A percentile compares a stretch with the other conserved stretches of the same genome.
Conservation (phyloP, 2,797 vertebrate species). For the Onychomys leucogaster region DNA sequence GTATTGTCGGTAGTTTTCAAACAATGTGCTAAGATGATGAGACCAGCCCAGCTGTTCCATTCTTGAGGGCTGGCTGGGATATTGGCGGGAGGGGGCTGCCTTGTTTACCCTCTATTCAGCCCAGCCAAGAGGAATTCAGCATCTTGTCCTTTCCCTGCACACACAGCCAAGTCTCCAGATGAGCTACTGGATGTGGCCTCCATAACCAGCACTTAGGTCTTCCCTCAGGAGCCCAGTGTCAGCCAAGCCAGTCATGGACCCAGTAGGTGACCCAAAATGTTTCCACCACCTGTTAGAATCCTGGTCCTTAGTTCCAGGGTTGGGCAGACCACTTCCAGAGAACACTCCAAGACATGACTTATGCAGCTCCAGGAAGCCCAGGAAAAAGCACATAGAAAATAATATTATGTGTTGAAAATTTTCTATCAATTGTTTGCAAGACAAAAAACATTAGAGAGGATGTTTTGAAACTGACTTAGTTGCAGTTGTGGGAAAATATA, state of each 20-base stretch:
- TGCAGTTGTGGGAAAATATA: not conserved
- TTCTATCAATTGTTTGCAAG: not conserved
- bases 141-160: too few relatives aligned
- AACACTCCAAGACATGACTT: not conserved
- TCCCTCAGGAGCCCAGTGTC: rapidly evolving
- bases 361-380: not conserved
- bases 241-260: not conserved
- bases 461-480: not conserved
- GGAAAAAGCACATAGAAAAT: too few relatives aligned
- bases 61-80: not conserved
- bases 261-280: rapidly evolving
- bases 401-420: rapidly evolving
- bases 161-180: not conserved
- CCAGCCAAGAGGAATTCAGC: not conserved
- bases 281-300: rapidly evolving
- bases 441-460: not conserved
- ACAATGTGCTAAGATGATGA: not conserved
- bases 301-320: too few relatives aligned
- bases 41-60: not conserved
- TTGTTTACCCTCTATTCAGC: rapidly evolving
- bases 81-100: rapidly evolving
- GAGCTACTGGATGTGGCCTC: rapidly evolving
- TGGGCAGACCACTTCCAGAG: not conserved
- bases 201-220: rapidly evolving
- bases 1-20: not conserved